Evolutionary conservation across 1,140 invertebrate genomes (phyloP).

Genomic region (Sitodiplosis mosellana): DNA sequence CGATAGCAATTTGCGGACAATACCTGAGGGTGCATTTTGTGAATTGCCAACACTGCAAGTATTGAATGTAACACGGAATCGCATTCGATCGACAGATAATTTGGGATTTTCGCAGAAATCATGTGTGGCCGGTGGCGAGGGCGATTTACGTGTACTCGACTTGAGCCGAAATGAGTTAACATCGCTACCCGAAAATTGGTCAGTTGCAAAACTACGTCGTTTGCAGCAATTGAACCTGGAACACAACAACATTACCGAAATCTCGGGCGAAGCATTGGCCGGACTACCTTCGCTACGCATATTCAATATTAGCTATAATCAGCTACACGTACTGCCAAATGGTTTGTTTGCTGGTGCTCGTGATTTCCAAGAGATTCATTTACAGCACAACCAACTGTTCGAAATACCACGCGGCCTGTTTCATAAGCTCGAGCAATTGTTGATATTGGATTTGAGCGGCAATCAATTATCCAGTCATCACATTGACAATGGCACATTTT

Average conservation of each 20-base stretch:
- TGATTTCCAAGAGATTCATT: slow-evolving; percentile 63
- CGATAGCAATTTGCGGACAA: slow-evolving; percentile 58
- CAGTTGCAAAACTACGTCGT: slow-evolving; percentile 46
- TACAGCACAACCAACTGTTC: slow-evolving; percentile 61
- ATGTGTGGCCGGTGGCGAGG: slow-evolving; percentile 32
- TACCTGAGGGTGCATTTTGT: slow-evolving; percentile 59
- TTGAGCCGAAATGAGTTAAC: slow-evolving; percentile 60
- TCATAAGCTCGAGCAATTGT: slow-evolving; percentile 59
- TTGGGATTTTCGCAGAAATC: slow-evolving; percentile 41
- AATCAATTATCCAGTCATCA: slow-evolving; percentile 70
- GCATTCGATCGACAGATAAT: slow-evolving; percentile 49
- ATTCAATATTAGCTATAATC: slow-evolving; percentile 70
- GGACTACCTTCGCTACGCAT: slow-evolving; percentile 54
- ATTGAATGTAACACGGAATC: slow-evolving; percentile 68
- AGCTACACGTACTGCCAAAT: slow-evolving; percentile 53
- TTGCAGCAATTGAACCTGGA: slow-evolving; percentile 60
- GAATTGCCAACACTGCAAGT: slow-evolving; percentile 56
- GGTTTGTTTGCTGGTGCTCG: slow-evolving; percentile 55
- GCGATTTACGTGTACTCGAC: slow-evolving; percentile 50
- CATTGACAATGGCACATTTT: slow-evolving; percentile 64
- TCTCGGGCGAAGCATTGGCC: slow-evolving; percentile 55
- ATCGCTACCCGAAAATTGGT: slow-evolving; percentile 46
- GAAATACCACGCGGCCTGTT: slow-evolving; percentile 66
- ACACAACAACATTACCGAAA: slow-evolving; percentile 64
- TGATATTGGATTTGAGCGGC: slow-evolving; percentile 68